phyloP scores from a whole-genome alignment of 2,113 vertebrate genomes.

The Zosterops japonicus region DNA sequence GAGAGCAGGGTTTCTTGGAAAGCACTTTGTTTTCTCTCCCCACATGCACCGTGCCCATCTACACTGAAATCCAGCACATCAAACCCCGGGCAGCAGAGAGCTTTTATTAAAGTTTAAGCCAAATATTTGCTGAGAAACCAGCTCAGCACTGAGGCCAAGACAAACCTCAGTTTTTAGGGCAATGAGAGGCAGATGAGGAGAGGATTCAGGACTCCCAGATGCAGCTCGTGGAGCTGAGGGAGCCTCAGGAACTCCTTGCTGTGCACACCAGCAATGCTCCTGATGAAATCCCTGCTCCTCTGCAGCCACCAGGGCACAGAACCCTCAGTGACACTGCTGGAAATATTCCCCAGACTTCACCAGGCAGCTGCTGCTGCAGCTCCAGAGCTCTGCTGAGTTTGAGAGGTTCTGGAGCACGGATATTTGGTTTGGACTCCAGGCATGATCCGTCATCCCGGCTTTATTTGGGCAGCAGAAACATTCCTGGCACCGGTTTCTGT shows the following conservation, averaged over 20 bases:
- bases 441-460: background rate
- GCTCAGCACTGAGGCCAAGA: conserved; percentile 1
- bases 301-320: background rate
- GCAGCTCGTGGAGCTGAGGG: background rate
- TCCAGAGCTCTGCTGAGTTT: background rate
- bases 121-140: conserved; percentile 31
- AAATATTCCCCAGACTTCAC: fast-evolving
- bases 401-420: background rate
- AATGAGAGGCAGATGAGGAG: conserved; percentile 8
- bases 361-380: background rate
- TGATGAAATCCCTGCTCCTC: background rate
- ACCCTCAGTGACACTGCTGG: fast-evolving
- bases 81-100: background rate
- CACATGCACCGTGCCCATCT: background rate
- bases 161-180: conserved; percentile 4
- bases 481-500: background rate
- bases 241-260: background rate
- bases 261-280: fast-evolving
- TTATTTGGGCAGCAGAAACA: conserved; percentile 8
- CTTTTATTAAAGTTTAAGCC: background rate
- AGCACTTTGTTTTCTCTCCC: background rate
- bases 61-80: fast-evolving
- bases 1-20: background rate
- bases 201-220: background rate
- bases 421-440: conserved; percentile 30